Evolutionary conservation across 2,113 vertebrate species (phyloP).

Genomic region (Melanerpes formicivorus): DNA sequence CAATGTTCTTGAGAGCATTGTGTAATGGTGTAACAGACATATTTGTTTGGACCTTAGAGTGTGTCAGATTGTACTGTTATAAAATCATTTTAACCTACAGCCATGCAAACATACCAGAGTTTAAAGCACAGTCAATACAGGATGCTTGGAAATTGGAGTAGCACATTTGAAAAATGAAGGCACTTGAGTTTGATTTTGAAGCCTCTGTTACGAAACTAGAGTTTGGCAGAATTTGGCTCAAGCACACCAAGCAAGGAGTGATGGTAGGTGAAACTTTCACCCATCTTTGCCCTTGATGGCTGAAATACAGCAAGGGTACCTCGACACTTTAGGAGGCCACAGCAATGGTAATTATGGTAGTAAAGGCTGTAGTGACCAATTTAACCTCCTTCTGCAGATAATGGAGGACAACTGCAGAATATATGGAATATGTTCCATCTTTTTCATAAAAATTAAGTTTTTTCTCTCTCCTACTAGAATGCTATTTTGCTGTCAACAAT

Average conservation of each 20-base stretch:
- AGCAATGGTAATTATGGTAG: background rate
- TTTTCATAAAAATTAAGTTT: background rate
- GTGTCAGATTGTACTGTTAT: background rate
- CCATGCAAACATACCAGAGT: background rate
- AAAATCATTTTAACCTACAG: background rate
- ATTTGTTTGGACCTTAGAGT: background rate
- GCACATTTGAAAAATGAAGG: background rate
- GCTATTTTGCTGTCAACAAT: background rate
- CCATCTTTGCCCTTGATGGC: background rate
- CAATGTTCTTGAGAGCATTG: background rate
- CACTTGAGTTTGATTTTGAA: background rate
- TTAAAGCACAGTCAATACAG: background rate
- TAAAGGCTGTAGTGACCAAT: background rate
- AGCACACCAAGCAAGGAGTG: background rate
- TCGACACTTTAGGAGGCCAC: background rate
- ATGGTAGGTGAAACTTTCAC: background rate
- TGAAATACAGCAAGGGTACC: background rate
- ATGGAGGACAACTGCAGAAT: background rate
- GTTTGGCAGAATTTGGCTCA: background rate
- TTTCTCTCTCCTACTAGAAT: background rate
- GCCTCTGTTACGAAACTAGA: background rate
- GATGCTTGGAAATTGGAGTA: background rate
- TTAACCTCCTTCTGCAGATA: background rate
- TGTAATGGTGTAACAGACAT: background rate
- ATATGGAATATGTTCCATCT: background rate